Base-by-base conservation (phyloP, 2,797 vertebrate genomes). In the Malurus leucopterus region DNA sequence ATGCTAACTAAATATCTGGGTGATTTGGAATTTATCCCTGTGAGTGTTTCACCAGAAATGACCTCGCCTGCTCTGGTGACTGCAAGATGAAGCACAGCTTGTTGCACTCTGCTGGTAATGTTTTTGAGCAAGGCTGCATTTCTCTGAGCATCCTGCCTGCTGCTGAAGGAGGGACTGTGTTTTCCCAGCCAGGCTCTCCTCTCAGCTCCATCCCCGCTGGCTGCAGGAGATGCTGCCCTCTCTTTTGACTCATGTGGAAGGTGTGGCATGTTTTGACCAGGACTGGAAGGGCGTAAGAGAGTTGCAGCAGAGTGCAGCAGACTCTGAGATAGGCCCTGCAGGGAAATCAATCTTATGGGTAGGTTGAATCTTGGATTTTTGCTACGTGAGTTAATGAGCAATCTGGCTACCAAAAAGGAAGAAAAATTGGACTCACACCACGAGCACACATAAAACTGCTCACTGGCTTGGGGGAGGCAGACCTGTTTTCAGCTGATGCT, bases 201-300 rank as follows among this genome's bases (percentile, higher is more conserved):
- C 79, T 57, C 21, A 0, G 29, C 76, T 63, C 61, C 54, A 30
- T 88, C 57, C 34, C 49, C 5, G 5, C 61, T 70, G 76, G 57
- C 67, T 86, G 50, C 1, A 3, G 71, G 80, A 86, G 78, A 85
- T 89, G 58, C 32, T 93, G 76, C 59, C 55, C 38, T 15, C 67
- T 92, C 21, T 20, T 62, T 30, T 95, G 91, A 93, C 84, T 94
- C 94, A 91, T 90, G 78, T 32, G 49, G 63, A 88, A 92, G 93
- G 91, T 70, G 94, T 91, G 92, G 89, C 1, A 0, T 86, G 82
- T 93, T 95, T 93, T 89, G 76, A 91, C 82, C 83, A 77, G 81
- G 65, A 86, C 40, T 86, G 50, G 84, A 88, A 91, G 65, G 72
- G 78, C 0, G 18, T 71, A 62, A 88, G 71, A 50, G 59, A 76